Conservation (phyloP, 2,113 vertebrate species). For the Rhabdomys dilectus region DNA sequence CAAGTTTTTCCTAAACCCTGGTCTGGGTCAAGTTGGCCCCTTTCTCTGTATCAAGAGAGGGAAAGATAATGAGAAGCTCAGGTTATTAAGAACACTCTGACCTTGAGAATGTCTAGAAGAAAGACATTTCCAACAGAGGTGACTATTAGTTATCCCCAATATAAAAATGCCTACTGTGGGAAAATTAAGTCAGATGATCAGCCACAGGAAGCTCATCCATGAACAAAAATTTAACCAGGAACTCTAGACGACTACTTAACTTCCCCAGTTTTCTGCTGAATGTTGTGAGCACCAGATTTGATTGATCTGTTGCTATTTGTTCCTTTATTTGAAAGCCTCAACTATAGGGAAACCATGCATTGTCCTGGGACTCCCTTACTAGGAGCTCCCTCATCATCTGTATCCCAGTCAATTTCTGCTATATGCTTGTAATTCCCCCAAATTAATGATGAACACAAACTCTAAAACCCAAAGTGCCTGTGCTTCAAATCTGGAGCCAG, state of each 20-base stretch:
- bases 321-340: background rate
- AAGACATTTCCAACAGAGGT: background rate
- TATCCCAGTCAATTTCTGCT: background rate
- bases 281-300: background rate
- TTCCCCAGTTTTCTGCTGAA: background rate
- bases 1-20: background rate
- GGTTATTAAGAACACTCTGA: background rate
- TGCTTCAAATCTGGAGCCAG: background rate
- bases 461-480: background rate
- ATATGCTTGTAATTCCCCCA: background rate
- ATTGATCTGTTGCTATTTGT: background rate
- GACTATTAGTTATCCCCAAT: background rate
- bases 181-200: background rate
- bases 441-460: background rate
- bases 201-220: background rate
- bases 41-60: background rate
- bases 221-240: background rate
- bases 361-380: background rate
- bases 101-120: background rate
- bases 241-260: background rate
- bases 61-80: background rate
- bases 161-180: background rate
- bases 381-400: background rate
- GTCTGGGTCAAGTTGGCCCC: background rate
- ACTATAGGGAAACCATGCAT: background rate